Percentiles rank a stretch among this genome's conserved stretches.
These are phyloP conservation scores for Serripes groenlandicus DNA, from an alignment of 2,888 invertebrate species.

Conservation along the genomic window DNA sequence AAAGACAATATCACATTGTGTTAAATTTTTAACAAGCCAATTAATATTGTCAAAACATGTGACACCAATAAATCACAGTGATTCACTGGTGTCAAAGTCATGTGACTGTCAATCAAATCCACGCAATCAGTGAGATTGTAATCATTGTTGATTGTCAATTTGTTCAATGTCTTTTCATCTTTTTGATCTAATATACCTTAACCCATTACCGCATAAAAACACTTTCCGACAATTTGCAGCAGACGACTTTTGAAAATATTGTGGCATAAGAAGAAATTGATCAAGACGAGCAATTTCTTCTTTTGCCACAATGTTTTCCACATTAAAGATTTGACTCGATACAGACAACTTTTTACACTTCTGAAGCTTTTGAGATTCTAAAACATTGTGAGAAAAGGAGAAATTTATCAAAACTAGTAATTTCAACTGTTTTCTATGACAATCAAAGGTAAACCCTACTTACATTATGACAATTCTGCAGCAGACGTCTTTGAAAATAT, in stretches of 20 bases:
- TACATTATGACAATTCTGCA: too few species aligned
- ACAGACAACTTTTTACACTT: background rate
- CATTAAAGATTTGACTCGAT: background rate
- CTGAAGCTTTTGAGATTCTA: background rate
- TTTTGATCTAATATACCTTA: background rate
- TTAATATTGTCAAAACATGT: too few species aligned
- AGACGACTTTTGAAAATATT: background rate
- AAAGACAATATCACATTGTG: too few species aligned
- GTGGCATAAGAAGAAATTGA: background rate
- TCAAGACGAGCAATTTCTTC: background rate
- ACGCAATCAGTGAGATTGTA: background rate
- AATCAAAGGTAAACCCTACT: too few species aligned
- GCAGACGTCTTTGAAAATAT: too few species aligned
- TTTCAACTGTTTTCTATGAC: background rate
- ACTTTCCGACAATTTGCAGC: background rate
- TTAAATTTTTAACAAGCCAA: too few species aligned
- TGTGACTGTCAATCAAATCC: background rate
- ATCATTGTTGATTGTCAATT: slow-evolving; percentile 15
- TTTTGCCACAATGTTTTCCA: background rate
- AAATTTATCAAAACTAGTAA: background rate
- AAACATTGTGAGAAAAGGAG: background rate
- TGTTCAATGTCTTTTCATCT: background rate
- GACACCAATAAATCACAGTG: slow-evolving; percentile 21
- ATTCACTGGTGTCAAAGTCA: too few species aligned
- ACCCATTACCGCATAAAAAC: background rate